These are phyloP conservation scores for Arion vulgaris DNA, from an alignment of 1,140 invertebrate species.

Conservation along the genomic window DNA sequence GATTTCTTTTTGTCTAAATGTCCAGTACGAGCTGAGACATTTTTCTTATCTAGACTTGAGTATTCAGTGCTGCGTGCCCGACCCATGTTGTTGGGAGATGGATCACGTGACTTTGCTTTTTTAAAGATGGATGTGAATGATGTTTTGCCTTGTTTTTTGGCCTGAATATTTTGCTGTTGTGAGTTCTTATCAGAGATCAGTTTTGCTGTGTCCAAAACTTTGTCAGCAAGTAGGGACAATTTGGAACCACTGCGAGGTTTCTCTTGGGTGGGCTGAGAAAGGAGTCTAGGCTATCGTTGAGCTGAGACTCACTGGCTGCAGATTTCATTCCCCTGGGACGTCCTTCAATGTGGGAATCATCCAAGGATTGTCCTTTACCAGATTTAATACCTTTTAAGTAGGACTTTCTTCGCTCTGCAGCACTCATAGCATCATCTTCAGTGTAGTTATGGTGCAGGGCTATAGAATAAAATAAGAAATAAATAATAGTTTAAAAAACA, in stretches of 20 bases:
- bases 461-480: constrained; percentile 29
- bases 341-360: constrained; percentile 55
- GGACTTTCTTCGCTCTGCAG: constrained; percentile 56
- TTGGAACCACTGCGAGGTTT: constrained; percentile 58
- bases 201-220: constrained; percentile 61
- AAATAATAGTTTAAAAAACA: no score
- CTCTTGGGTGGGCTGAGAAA: constrained; percentile 55
- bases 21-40: constrained; percentile 41
- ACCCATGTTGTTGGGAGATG: constrained; percentile 60
- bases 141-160: constrained; percentile 56
- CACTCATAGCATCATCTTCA: constrained; percentile 53
- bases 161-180: constrained; percentile 37
- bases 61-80: constrained; percentile 61
- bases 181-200: constrained; percentile 53
- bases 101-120: constrained; percentile 66
- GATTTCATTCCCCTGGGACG: constrained; percentile 52
- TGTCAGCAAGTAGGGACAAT: constrained; percentile 67
- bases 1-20: constrained; percentile 41
- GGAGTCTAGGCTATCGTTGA: constrained; percentile 51
- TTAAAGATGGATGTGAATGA: constrained; percentile 67
- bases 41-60: constrained; percentile 62
- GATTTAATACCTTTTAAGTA: constrained; percentile 48
- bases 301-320: constrained; percentile 66
- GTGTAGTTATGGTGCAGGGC: constrained; percentile 50
- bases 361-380: constrained; percentile 62